phyloP scores from a whole-genome alignment of 2,113 vertebrate species.

The Spea bombifrons region DNA sequence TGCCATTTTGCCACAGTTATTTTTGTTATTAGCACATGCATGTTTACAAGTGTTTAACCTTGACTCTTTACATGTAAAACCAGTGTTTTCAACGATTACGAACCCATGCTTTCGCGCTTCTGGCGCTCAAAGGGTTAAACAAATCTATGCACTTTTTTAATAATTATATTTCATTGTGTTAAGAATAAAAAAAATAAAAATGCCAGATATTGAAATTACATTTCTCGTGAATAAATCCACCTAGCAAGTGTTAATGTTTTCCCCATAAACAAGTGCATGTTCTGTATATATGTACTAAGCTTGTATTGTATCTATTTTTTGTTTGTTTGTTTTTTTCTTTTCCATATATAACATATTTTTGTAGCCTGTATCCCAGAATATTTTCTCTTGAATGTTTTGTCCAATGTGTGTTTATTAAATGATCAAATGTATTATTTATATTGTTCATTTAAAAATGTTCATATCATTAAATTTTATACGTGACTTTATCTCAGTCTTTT shows the following conservation, averaged over 20 bases:
- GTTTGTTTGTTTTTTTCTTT: slow-evolving; percentile 50
- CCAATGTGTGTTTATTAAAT: slow-evolving; percentile 53
- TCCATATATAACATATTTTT: slow-evolving; percentile 53
- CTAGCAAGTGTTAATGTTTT: not conserved
- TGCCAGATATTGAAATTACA: not conserved
- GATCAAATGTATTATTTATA: slow-evolving; percentile 28
- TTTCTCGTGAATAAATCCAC: not conserved
- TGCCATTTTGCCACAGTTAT: no score
- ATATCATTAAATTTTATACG: not conserved
- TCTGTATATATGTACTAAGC: slow-evolving; percentile 28
- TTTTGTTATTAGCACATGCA: no score
- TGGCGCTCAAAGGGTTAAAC: not conserved
- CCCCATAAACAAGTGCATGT: slow-evolving; percentile 1
- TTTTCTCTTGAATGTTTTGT: slow-evolving; percentile 53
- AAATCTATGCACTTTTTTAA: slow-evolving; percentile 16
- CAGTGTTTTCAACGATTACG: no score
- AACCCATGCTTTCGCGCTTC: no score
- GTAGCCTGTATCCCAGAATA: slow-evolving; percentile 19
- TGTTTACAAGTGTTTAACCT: no score
- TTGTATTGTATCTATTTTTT: slow-evolving; percentile 31
- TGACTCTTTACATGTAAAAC: no score
- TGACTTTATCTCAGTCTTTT: not conserved
- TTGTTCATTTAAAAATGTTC: slow-evolving; percentile 2
- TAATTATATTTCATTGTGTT: not conserved
- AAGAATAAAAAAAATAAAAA: no score